Conservation (phyloP, 2,113 vertebrate species). For the Cairina moschata region DNA sequence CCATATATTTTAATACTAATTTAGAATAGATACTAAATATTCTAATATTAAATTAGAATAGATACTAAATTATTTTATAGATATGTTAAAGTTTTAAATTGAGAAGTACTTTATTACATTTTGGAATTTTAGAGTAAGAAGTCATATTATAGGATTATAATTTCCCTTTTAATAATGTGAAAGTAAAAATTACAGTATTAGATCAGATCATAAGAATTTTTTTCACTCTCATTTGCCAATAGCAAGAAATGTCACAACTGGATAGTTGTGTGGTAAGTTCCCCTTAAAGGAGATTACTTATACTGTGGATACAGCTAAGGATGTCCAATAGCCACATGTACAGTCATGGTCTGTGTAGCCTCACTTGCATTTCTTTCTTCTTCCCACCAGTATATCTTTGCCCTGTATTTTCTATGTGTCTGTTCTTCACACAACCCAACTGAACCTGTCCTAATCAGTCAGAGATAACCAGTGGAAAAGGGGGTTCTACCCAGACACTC, state of each 20-base stretch:
- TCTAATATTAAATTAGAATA: conserved; percentile 36
- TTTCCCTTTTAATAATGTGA: conserved; percentile 19
- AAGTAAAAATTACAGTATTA: not conserved
- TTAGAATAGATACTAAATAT: conserved; percentile 50
- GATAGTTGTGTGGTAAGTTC: not conserved
- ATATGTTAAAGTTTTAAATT: conserved; percentile 50
- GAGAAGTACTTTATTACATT: conserved; percentile 41
- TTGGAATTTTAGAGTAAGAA: conserved; percentile 20
- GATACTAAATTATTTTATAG: conserved; percentile 60
- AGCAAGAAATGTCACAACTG: not conserved
- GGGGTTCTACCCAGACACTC: not conserved
- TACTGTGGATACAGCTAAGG: not conserved
- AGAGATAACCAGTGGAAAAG: not conserved
- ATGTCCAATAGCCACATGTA: not conserved
- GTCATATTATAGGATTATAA: not conserved
- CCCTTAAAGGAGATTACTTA: not conserved
- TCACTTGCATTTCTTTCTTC: not conserved
- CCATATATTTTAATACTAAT: conserved; percentile 25
- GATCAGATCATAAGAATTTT: not conserved
- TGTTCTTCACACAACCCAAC: not conserved
- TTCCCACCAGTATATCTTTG: not conserved
- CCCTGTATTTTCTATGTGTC: not conserved
- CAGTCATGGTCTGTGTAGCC: not conserved
- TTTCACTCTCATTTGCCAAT: not conserved
- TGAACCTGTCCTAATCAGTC: not conserved